Conservation (phyloP, 2,888 invertebrate genomes). For the Drosophila maculinotata region DNA sequence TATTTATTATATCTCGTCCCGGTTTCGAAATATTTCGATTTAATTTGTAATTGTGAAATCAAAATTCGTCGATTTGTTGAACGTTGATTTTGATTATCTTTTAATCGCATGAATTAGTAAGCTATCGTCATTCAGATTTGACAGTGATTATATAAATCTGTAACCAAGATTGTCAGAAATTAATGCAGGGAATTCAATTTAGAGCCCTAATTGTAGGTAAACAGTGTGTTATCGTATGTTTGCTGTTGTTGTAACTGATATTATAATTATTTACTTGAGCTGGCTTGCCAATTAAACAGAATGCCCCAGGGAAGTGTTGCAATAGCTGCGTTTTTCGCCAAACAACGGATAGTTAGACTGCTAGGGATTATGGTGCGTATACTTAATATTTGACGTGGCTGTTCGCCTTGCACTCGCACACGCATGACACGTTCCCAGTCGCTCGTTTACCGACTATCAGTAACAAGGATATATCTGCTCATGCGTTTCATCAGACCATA, state of each 20-base stretch:
- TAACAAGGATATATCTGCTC: slow-evolving; percentile 4
- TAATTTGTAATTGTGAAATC: neutral
- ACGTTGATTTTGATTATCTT: too few relatives aligned
- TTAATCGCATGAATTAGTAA: too few relatives aligned
- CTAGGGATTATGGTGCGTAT: slow-evolving; percentile 52
- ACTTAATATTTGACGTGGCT: slow-evolving; percentile 29
- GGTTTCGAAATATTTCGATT: too few relatives aligned
- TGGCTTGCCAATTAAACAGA: slow-evolving; percentile 56
- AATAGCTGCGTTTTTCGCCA: neutral
- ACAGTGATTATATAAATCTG: too few relatives aligned
- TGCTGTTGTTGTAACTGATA: slow-evolving; percentile 58
- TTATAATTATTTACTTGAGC: slow-evolving; percentile 68
- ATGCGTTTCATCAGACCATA: slow-evolving; percentile 16
- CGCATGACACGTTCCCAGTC: slow-evolving; percentile 13
- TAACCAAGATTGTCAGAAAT: too few relatives aligned
- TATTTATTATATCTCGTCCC: too few relatives aligned
- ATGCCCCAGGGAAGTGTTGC: slow-evolving; percentile 15
- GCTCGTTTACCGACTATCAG: slow-evolving; percentile 1
- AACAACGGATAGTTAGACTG: neutral
- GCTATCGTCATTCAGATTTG: too few relatives aligned
- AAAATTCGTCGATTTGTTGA: neutral
- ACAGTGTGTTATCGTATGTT: slow-evolving; percentile 9
- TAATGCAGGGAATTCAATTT: neutral
- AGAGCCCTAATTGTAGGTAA: slow-evolving; percentile 2
- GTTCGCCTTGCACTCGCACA: neutral